Base-by-base conservation (phyloP, 2,888 invertebrate species). In the Spisula subtruncata region DNA sequence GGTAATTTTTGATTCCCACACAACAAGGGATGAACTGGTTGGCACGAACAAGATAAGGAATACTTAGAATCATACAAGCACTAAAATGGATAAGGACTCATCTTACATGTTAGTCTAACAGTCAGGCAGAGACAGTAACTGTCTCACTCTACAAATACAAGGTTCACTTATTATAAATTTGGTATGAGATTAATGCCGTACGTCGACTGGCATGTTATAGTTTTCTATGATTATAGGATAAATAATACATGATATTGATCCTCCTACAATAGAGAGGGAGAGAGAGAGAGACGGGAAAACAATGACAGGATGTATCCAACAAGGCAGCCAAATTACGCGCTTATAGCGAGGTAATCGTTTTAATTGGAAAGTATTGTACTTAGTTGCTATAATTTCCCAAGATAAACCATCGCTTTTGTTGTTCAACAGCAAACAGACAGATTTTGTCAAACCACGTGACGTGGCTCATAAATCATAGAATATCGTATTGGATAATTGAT, bases 321-420 rank as follows among this genome's bases (percentile, higher is more conserved):
- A 12, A 60, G 86, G 81, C 86, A 86, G n/a, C 81, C 46, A 86
- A 86, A 86, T 86, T 86, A 81, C 81, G 81, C 32, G 81, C 48
- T 60, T 81, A 81, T 81, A 66, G 48, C 41, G 71, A 35, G 81
- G 81, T 86, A 86, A 86, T 86, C 35, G 81, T 81, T 86, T 86
- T 86, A 86, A 86, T 86, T 86, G 86, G 66, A 81, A 81, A 86
- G 81, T 48, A 66, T 41, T 86, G 86, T 86, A 86, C 66, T 66
- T 86, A 86, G 81, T 86, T 81, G 29, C 60, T 86, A 81, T 32
- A 81, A 81, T 81, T 54, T 66, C 81, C 81, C 60, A 35, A 56
- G 86, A 66, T 46, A 83, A 41, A 60, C 32, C 60, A 66, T 83
- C n/a, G 41, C n/a, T 41, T 18, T 32, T 60, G 60, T 83, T 32